These are phyloP conservation scores for Trialeurodes vaporariorum DNA, from an alignment of 1,140 invertebrate species.

Conservation along the genomic window DNA sequence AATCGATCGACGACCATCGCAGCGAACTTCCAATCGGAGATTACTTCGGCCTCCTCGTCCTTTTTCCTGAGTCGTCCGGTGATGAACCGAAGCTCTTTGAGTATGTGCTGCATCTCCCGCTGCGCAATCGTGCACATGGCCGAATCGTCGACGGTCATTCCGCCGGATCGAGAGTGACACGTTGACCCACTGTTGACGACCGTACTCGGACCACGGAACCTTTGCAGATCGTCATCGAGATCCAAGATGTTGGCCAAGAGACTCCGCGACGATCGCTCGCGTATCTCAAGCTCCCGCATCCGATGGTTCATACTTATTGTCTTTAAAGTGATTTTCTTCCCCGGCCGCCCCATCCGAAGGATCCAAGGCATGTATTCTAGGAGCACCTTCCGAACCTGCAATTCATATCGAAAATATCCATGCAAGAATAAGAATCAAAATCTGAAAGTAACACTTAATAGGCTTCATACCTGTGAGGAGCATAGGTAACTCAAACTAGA, in stretches of 20 bases:
- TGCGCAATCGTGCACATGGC: slow-evolving; percentile 34
- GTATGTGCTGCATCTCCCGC: slow-evolving; percentile 65
- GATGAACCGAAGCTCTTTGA: slow-evolving; percentile 89
- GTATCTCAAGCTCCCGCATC: slow-evolving; percentile 81
- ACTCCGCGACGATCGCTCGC: slow-evolving; percentile 84
- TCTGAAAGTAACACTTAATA: too few relatives aligned
- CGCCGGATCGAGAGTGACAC: slow-evolving; percentile 29
- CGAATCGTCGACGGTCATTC: slow-evolving; percentile 37
- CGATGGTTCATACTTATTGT: slow-evolving; percentile 75
- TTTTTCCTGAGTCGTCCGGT: slow-evolving; percentile 79
- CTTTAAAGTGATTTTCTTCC: slow-evolving; percentile 84
- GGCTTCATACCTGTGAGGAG: too few relatives aligned
- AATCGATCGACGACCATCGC: slow-evolving; percentile 98
- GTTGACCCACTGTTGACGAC: slow-evolving; percentile 18
- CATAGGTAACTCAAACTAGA: too few relatives aligned
- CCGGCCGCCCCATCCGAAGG: slow-evolving; percentile 84
- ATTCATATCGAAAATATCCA: too few relatives aligned
- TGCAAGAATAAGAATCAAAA: too few relatives aligned
- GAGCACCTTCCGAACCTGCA: slow-evolving; percentile 80
- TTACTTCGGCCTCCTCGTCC: slow-evolving; percentile 80
- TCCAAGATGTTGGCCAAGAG: slow-evolving; percentile 87
- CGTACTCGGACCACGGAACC: slow-evolving; percentile 36
- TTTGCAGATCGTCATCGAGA: slow-evolving; percentile 81
- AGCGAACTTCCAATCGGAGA: slow-evolving; percentile 98
- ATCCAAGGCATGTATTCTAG: slow-evolving; percentile 95